Percentiles rank a stretch among this genome's conserved stretches.
phyloP scores from a whole-genome alignment of 2,888 invertebrate genomes.

The Oxycera nigricornis region DNA sequence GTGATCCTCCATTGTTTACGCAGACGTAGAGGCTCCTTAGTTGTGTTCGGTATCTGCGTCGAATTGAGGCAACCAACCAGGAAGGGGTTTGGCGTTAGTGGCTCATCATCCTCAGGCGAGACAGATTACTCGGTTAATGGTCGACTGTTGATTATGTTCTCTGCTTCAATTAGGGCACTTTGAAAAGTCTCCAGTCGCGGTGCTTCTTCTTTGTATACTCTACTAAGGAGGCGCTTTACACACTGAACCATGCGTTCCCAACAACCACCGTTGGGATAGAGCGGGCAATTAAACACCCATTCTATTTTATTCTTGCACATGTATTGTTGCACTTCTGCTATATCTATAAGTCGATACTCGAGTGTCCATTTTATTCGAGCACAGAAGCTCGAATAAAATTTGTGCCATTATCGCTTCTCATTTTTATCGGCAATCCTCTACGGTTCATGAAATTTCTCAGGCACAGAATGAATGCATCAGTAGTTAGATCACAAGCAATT shows the following conservation, averaged over 20 bases:
- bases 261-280: slow-evolving; percentile 15
- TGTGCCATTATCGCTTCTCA: slow-evolving; percentile 44
- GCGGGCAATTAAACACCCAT: slow-evolving; percentile 24
- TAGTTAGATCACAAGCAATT: slow-evolving; percentile 44
- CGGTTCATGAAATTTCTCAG: slow-evolving; percentile 48
- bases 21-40: background rate
- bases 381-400: slow-evolving; percentile 42
- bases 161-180: slow-evolving; percentile 7
- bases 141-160: slow-evolving; percentile 44
- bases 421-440: slow-evolving; percentile 42
- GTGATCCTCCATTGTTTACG: slow-evolving; percentile 5
- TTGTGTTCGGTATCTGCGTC: background rate
- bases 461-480: slow-evolving; percentile 45
- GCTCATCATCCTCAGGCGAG: slow-evolving; percentile 34
- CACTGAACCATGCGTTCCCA: slow-evolving; percentile 40
- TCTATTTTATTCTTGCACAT: slow-evolving; percentile 23
- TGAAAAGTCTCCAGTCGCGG: slow-evolving; percentile 19
- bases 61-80: slow-evolving; percentile 19
- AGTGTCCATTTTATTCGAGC: slow-evolving; percentile 42
- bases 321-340: background rate
- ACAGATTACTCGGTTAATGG: slow-evolving; percentile 3
- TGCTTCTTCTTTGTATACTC: slow-evolving; percentile 18
- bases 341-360: background rate
- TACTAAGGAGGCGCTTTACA: slow-evolving; percentile 6
- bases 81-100: slow-evolving; percentile 41